Evolutionary conservation across 2,797 vertebrate genomes (phyloP), one percentile per base, ranked within the genome.

Genomic region (Taeniopygia guttata): DNA sequence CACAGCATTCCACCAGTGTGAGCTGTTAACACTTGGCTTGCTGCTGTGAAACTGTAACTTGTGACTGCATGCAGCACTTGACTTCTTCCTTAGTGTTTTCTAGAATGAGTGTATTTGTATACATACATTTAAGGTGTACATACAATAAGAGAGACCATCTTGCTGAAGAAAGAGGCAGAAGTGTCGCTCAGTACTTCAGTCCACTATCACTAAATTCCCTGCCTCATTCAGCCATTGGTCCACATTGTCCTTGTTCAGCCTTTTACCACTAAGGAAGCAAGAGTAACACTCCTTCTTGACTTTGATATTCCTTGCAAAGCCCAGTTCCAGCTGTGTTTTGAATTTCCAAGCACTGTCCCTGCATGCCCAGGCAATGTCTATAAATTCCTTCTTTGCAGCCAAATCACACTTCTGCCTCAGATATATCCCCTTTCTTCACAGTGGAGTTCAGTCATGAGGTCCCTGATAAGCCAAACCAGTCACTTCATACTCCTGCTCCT

Each of bases 161-260:
- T 63, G 55, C 59, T 69, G 40, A 79, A 86, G 42, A 34, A 20
- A 10, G 40, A 79, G 46, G 21, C 67, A 87, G 68, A 69, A 48
- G 20, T 23, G 6, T 26, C 2, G 4, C 32, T 68, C 15, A 42
- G 32, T 45, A 54, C 36, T 59, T 73, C 74, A 43, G 13, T 22
- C 14, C 42, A 27, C 13, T 32, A 23, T 11, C 56, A 56, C 45
- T 77, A 48, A 83, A 77, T 15, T 25, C 49, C 34, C 34, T 55
- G 42, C 7, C 19, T 27, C 73, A 38, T 74, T 86, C 58, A 48
- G 75, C 0, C 0, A 38, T 2, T 2, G 36, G 29, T 55, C 45
- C 26, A 18, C 27, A 46, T 21, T 55, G 54, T 23, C 40, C n/a
- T 54, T 34, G 17, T 76, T 84, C 69, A 67, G 40, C 23, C 34